A percentile compares a stretch with the other conserved stretches of the same genome.
These are phyloP conservation scores for Myotis pilosus DNA, from an alignment of 2,797 vertebrate species.

Conservation along the genomic window DNA sequence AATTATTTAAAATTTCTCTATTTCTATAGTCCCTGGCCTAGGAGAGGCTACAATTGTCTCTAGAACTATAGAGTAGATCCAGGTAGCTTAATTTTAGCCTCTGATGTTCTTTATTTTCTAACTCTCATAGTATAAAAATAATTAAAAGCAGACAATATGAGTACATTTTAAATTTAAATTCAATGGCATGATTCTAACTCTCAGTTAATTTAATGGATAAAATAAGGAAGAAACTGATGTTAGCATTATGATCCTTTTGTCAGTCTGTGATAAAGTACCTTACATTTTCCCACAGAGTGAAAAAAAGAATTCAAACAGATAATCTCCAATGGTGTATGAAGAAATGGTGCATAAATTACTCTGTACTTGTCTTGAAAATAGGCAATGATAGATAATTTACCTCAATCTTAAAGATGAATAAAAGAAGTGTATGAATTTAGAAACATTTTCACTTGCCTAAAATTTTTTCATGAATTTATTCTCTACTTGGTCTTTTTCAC, in stretches of 20 bases:
- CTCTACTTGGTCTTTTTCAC: conserved; percentile 18
- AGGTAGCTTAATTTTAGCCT: conserved; percentile 9
- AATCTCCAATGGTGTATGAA: neutral
- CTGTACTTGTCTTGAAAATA: neutral
- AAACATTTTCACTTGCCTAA: conserved; percentile 32
- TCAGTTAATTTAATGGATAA: neutral
- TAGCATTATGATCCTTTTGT: conserved; percentile 14
- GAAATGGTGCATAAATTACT: neutral
- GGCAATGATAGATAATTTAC: conserved; percentile 19
- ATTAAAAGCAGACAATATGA: neutral
- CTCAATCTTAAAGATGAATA: conserved; percentile 34
- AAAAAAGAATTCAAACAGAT: neutral
- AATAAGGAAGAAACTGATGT: neutral
- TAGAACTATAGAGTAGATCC: neutral
- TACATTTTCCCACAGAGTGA: neutral
- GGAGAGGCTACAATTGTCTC: conserved; percentile 3
- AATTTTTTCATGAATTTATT: conserved; percentile 19
- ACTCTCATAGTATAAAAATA: conserved; percentile 29
- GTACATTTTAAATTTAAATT: conserved; percentile 51
- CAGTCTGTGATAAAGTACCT: conserved; percentile 4
- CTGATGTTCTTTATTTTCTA: conserved; percentile 4
- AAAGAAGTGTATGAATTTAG: neutral
- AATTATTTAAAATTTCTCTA: neutral
- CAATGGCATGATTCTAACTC: conserved; percentile 17
- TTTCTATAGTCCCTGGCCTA: neutral